phyloP scores from a whole-genome alignment of 2,797 vertebrate genomes.

The Hyperoplus lanceolatus region DNA sequence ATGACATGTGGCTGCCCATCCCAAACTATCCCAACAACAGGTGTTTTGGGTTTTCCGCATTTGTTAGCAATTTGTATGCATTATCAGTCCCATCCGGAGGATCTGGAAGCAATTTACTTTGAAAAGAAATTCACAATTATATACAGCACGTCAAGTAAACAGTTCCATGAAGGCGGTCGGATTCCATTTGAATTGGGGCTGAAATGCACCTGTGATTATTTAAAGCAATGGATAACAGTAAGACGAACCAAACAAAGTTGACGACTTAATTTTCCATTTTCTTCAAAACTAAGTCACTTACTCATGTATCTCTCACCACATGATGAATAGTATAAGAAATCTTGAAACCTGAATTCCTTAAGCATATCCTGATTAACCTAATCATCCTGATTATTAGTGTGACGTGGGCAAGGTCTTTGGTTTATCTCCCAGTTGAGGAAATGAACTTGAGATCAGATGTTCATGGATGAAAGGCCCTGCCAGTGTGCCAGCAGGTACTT shows the following conservation, averaged over 20 bases:
- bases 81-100: constrained; percentile 5
- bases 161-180: neutral
- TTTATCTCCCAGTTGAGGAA: constrained; percentile 39
- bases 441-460: constrained; percentile 35
- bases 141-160: neutral
- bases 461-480: constrained; percentile 50
- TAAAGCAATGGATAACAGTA: neutral
- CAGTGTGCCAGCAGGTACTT: constrained; percentile 51
- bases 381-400: neutral
- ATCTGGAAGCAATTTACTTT: constrained; percentile 41
- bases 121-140: constrained; percentile 14
- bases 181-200: neutral
- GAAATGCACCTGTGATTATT: constrained; percentile 32
- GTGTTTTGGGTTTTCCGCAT: constrained; percentile 59
- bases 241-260: constrained; percentile 17
- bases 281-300: constrained; percentile 1
- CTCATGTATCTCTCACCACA: constrained; percentile 2
- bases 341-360: neutral
- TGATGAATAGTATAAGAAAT: neutral
- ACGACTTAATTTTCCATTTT: neutral
- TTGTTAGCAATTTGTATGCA: constrained; percentile 58
- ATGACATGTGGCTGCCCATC: neutral
- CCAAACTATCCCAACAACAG: constrained; percentile 45
- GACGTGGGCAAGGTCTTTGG: neutral
- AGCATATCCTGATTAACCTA: neutral